Evolutionary conservation across 2,113 vertebrate species (phyloP), one percentile per base, ranked within the genome.

Genomic region (Lagenorhynchus albirostris): DNA sequence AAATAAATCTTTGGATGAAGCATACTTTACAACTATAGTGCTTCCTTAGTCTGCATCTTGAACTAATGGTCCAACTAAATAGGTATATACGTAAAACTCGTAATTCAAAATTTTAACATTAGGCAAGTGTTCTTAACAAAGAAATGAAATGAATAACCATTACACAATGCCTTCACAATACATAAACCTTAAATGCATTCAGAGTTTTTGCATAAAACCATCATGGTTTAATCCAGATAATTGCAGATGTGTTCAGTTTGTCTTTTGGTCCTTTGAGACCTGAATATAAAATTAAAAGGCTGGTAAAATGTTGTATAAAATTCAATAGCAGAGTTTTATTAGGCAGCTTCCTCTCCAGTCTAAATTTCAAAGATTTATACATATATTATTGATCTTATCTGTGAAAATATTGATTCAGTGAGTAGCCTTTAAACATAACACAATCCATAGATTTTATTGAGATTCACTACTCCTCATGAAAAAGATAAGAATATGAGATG

Each of bases 371-470:
- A 87, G n/a, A 68, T 96, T 90, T 96, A 96, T 38, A 96, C 87
- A 79, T 81, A 70, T 95, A 97, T 96, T 97, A 96, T 98, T 97
- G 97, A 97, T 97, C 97, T 88, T 94, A 98, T 71, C 76, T 96
- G 77, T 94, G 96, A 96, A 98, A 94, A 96, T 81, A 95, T 82
- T 76, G 88, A 86, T 83, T 79, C 71, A 91, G 15, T 86, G 92
- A 98, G 76, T 94, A 98, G 89, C 1, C 31, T 95, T 98, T 98
- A 96, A 71, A 97, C 93, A 91, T 91, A 96, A 96, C 83, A 97
- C 86, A 94, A 96, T 93, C 89, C 96, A 87, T 80, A 96, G 96
- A 97, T 95, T 98, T 95, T 97, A 98, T 95, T 97, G 98, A 98
- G 87, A 98, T 41, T 96, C 89, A 92, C 96, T 92, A 90, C 55